phyloP scores from a whole-genome alignment of 2,888 invertebrate species.

The Chromoteleia sp. region DNA sequence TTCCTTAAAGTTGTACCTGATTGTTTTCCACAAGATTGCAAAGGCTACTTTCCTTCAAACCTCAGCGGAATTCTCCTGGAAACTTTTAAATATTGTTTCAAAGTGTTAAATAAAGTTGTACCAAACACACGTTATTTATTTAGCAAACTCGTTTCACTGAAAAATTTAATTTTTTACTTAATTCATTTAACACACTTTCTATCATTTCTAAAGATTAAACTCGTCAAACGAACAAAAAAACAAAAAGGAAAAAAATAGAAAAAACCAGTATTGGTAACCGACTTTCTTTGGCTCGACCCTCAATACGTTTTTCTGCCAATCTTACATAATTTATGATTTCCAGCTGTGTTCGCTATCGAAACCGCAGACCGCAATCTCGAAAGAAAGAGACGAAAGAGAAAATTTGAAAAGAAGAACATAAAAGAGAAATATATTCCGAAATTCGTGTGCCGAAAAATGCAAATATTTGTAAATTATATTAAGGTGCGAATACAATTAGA shows the following conservation, averaged over 20 bases:
- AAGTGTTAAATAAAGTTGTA: neutral
- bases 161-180: neutral
- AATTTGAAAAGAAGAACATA: too few species aligned
- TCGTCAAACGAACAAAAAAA: neutral
- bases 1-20: neutral
- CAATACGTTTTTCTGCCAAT: conserved; percentile 5
- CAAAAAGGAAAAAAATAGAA: neutral
- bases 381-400: too few species aligned
- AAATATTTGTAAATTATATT: too few species aligned
- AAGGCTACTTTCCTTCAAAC: neutral
- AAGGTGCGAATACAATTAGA: too few species aligned
- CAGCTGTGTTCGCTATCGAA: neutral
- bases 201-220: neutral
- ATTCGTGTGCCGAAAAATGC: too few species aligned
- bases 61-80: conserved; percentile 8
- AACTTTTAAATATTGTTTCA: conserved; percentile 15
- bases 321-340: conserved; percentile 8
- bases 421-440: too few species aligned
- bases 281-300: neutral
- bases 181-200: neutral
- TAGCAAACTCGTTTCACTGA: neutral
- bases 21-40: conserved; percentile 17
- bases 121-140: neutral
- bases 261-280: too few species aligned
- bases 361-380: conserved; percentile 4